Percentiles rank a stretch among this genome's conserved stretches.
Evolutionary conservation across 2,113 vertebrate genomes (phyloP).

Genomic region (human (Homo sapiens)): GRCh38 chr22:48511001-48511500

Average conservation of each 20-base stretch:
- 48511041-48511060: neutral
- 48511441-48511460: neutral
- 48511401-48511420: accelerated
- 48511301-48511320: neutral
- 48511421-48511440: accelerated
- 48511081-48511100: accelerated
- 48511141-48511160: neutral
- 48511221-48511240: too few species aligned
- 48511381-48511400: neutral
- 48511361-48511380: neutral
- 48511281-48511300: too few species aligned
- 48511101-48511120: neutral
- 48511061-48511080: neutral
- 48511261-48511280: too few species aligned
- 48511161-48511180: accelerated
- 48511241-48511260: too few species aligned
- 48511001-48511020: accelerated
- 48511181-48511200: neutral
- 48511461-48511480: accelerated
- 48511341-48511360: neutral
- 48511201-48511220: too few species aligned
- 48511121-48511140: accelerated
- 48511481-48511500: neutral
- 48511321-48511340: accelerated
- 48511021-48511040: neutral